Conservation (phyloP, 2,888 invertebrate species). For the Erannis defoliaria region DNA sequence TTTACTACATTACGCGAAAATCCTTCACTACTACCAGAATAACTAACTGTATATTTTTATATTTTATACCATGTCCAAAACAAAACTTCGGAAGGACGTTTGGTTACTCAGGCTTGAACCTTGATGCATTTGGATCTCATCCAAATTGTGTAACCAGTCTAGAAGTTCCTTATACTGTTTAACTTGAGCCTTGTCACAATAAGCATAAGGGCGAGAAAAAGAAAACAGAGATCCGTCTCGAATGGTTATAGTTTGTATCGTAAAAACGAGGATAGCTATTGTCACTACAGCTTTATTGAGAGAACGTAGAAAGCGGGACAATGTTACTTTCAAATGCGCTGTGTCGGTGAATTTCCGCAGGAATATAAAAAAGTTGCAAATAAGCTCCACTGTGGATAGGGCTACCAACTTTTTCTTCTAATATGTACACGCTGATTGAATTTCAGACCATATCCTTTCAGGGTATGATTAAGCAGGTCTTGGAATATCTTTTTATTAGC, state of each 20-base stretch:
- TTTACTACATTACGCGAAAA: neutral
- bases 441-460: too few species aligned
- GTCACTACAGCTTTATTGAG: conserved; percentile 37
- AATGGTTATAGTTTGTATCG: conserved; percentile 33
- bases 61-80: conserved; percentile 30
- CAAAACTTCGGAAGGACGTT: conserved; percentile 42
- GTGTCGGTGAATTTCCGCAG: conserved; percentile 23
- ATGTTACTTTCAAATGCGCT: conserved; percentile 31
- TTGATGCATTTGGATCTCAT: conserved; percentile 49
- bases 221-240: conserved; percentile 4
- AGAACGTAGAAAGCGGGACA: conserved; percentile 32
- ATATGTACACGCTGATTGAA: too few species aligned
- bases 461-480: too few species aligned
- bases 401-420: too few species aligned
- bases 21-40: conserved; percentile 8
- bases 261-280: conserved; percentile 41
- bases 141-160: conserved; percentile 41
- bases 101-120: conserved; percentile 45
- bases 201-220: conserved; percentile 14
- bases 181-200: conserved; percentile 26
- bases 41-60: too few species aligned
- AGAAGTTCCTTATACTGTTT: neutral
- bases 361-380: conserved; percentile 16
- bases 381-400: neutral
- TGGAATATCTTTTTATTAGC: too few species aligned